Conservation (phyloP, 2,113 vertebrate genomes). For the Tretioscincus oriximinensis region DNA sequence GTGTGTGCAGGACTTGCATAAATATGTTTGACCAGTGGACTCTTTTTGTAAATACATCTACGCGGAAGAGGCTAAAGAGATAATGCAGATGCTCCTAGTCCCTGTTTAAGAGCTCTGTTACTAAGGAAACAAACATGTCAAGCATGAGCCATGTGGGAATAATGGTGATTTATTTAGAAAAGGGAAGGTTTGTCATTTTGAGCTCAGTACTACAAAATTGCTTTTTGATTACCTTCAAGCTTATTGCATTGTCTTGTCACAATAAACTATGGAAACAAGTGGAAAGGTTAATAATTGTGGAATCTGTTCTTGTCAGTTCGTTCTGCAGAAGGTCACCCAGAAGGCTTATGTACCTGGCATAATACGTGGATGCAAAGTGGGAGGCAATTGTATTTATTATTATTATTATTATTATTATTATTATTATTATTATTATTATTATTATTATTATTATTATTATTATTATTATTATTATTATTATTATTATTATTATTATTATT, state of each 20-base stretch:
- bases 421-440: too few relatives aligned
- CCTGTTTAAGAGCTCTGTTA: constrained; percentile 74
- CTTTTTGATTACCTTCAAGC: constrained; percentile 80
- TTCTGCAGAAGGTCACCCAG: constrained; percentile 51
- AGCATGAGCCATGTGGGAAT: constrained; percentile 73
- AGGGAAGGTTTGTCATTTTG: constrained; percentile 81
- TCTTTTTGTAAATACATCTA: constrained; percentile 49
- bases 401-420: neutral
- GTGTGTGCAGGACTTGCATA: neutral
- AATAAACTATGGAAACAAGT: constrained; percentile 80
- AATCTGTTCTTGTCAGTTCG: constrained; percentile 70
- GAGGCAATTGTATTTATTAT: constrained; percentile 19
- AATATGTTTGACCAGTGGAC: constrained; percentile 41
- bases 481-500: neutral
- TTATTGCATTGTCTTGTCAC: constrained; percentile 83
- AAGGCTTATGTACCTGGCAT: constrained; percentile 33
- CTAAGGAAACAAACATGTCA: constrained; percentile 83
- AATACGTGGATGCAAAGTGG: constrained; percentile 23
- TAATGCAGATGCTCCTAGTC: constrained; percentile 54
- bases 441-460: constrained; percentile 2
- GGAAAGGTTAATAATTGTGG: constrained; percentile 78
- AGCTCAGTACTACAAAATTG: constrained; percentile 79
- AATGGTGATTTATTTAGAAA: constrained; percentile 83
- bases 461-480: constrained; percentile 24
- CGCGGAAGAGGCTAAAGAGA: constrained; percentile 64